These are phyloP conservation scores for Oncorhynchus nerka DNA, from an alignment of 2,113 vertebrate species.

Conservation along the genomic window DNA sequence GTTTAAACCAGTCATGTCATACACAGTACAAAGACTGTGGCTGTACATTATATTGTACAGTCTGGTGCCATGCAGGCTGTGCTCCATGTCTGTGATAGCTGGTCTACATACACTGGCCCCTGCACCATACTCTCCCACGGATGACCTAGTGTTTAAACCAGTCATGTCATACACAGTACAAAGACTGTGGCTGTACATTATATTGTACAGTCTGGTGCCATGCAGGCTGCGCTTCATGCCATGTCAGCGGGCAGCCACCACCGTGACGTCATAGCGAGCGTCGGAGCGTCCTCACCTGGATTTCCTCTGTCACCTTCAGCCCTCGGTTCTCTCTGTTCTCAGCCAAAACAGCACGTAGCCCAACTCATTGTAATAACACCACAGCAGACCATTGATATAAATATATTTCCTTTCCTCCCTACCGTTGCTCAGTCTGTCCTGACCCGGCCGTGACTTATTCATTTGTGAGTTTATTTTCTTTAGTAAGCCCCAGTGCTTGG, in stretches of 20 bases:
- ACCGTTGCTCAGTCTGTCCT: no score
- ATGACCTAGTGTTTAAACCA: not conserved
- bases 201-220: conserved; percentile 22
- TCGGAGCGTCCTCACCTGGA: conserved; percentile 67
- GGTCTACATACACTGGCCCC: not conserved
- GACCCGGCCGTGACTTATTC: conserved; percentile 57
- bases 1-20: not conserved
- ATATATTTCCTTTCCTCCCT: conserved; percentile 69
- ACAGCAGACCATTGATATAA: conserved; percentile 73
- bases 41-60: not conserved
- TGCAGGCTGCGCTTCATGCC: conserved; percentile 27
- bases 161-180: not conserved
- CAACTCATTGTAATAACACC: conserved; percentile 65
- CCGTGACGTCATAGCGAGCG: conserved; percentile 52
- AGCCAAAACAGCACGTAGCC: conserved; percentile 67
- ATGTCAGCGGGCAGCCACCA: conserved; percentile 51
- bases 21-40: not conserved
- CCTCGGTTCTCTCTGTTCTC: conserved; percentile 37
- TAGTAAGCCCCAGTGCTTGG: conserved; percentile 45
- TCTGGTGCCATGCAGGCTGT: not conserved
- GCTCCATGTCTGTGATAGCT: not conserved
- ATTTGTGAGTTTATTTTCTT: conserved; percentile 68
- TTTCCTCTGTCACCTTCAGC: conserved; percentile 66
- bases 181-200: not conserved
- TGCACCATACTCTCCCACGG: not conserved